Evolutionary conservation across 2,113 vertebrate species (phyloP).

Genomic region (Eclectus roratus): DNA sequence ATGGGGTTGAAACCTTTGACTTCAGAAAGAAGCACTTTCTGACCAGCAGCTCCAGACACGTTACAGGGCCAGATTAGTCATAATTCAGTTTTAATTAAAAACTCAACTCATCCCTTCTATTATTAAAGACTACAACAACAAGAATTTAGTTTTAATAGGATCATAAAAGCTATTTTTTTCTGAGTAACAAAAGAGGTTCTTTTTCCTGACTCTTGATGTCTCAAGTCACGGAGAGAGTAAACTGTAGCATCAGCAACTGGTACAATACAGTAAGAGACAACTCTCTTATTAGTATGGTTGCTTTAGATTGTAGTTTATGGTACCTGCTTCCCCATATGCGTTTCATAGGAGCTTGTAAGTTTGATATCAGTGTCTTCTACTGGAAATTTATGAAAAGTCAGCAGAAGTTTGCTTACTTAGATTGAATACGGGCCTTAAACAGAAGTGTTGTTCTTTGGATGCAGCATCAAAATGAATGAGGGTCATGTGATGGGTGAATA

Average conservation of each 20-base stretch:
- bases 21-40: neutral
- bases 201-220: neutral
- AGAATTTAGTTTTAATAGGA: neutral
- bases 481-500: too few relatives aligned
- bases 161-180: neutral
- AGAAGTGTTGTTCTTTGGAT: neutral
- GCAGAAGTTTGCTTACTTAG: neutral
- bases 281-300: neutral
- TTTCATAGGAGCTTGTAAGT: neutral
- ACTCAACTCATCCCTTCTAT: neutral
- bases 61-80: neutral
- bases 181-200: neutral
- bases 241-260: neutral
- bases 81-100: neutral
- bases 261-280: neutral
- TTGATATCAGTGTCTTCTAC: neutral
- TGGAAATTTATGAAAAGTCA: neutral
- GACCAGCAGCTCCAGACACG: accelerated
- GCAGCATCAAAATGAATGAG: neutral
- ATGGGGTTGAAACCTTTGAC: neutral
- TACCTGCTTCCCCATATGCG: neutral
- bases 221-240: neutral
- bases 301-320: neutral
- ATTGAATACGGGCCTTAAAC: neutral
- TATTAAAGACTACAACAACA: neutral